Conservation (phyloP, 2,113 vertebrate species). For the Heloderma charlesbogerti region DNA sequence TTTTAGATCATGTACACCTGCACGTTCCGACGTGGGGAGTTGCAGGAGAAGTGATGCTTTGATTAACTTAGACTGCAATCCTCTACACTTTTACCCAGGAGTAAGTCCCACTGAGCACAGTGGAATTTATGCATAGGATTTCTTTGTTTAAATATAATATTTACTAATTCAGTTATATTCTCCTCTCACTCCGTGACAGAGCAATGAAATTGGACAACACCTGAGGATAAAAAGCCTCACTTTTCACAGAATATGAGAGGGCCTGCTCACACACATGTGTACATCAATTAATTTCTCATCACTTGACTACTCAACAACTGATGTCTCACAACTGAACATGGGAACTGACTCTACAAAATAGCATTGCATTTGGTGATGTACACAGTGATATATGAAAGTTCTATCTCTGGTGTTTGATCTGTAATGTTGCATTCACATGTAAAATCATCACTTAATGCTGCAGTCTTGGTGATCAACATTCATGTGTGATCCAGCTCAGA, state of each 20-base stretch:
- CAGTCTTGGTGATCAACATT: not conserved
- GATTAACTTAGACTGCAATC: slow-evolving; percentile 25
- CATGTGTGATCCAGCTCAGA: not conserved
- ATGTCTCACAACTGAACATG: not conserved
- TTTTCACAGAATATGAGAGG: not conserved
- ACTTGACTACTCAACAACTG: not conserved
- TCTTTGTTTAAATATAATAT: slow-evolving; percentile 19
- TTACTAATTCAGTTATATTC: slow-evolving; percentile 27
- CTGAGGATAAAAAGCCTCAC: slow-evolving; percentile 40
- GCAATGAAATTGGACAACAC: slow-evolving; percentile 33
- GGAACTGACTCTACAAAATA: not conserved
- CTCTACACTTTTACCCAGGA: not conserved
- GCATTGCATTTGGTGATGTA: not conserved
- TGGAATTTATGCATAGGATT: not conserved
- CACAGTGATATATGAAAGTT: not conserved
- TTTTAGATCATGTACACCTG: slow-evolving; percentile 32
- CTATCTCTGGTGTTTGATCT: slow-evolving; percentile 2
- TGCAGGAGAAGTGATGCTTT: slow-evolving; percentile 32
- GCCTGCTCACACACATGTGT: not conserved
- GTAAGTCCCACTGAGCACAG: not conserved
- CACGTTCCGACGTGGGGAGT: slow-evolving; percentile 45
- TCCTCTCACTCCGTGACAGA: slow-evolving; percentile 20
- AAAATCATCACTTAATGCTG: slow-evolving; percentile 17
- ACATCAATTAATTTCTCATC: not conserved
- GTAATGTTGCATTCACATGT: not conserved